Base-by-base conservation (phyloP, 2,888 invertebrate species). In the Erebia ligea region DNA sequence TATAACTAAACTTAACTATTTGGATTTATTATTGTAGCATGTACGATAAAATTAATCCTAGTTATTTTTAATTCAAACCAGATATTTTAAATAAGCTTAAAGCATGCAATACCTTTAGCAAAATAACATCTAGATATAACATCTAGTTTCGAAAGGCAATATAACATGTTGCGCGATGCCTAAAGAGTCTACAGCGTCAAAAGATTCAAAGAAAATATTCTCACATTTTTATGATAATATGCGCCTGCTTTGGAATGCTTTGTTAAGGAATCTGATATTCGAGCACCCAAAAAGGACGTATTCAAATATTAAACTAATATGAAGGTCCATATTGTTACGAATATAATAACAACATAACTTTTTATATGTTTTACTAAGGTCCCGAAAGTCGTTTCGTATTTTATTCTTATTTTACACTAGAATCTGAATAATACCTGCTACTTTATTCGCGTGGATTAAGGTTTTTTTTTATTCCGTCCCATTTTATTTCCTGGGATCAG, bases 171-270 rank as follows among this genome's bases (percentile, higher is more conserved):
- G 9, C 15, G 48, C 21, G 45, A 48, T 21, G 62, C 21, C 21
- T 8, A 62, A 62, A 62, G 45, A 45, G 62, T 48, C 10, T 21
- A 21, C 19, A 21, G 21, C 48, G 10, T 17, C 45, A 45, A 62
- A 62, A 48, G 19, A n/a, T 21, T 62, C 11, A 19, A 15, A 13
- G 10, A 45, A 48, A 17, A 61, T 61, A 19, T 61, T 61, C 61
- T 61, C 61, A 61, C 45, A 62, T 62, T 45, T 62, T 62, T 62
- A 62, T 62, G 62, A 62, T 62, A 62, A 61, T 40, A 61, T 61
- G 21, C 25, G 56, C 56, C 56, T 62, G 62, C 62, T 62, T 45
- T 45, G 42, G 62, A 48, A 62, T 48, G 45, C 48, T 62, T 62
- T 62, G 62, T 62, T 17, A 48, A 48, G 21, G 45, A 48, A 62